Evolutionary conservation across 2,888 invertebrate genomes (phyloP), one percentile per base, ranked within the genome.

Genomic region (Pachliopta kotzebuea): DNA sequence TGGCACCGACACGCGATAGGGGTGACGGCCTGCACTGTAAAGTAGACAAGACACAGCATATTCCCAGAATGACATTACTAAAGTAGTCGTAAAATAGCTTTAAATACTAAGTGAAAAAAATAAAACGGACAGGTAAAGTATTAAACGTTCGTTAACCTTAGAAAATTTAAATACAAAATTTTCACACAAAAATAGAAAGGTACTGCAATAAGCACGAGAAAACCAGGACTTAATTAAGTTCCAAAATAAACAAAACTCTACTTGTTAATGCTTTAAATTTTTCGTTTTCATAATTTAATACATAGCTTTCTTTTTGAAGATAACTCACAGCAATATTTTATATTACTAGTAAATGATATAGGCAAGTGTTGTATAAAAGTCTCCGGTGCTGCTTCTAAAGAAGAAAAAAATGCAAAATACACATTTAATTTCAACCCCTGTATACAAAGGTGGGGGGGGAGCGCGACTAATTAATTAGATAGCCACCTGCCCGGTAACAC

Each of bases 361-460:
- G 76, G 71, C 74, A 73, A 76, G 77, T 79, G 78, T 45, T 7
- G 45, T 45, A n/a, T 45, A n/a, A 74, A 75, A 81, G 82, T 80
- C 79, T 79, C 83, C 79, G n/a, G 45, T 9, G 50, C 50, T 78
- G 80, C 70, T 72, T 72, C 76, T 76, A 75, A 73, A 75, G 73
- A 79, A 83, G 79, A 85, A 26, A 26, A 84, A 90, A 88, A 89
- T 89, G 84, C 85, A 87, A 89, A 88, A 84, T 82, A 87, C 73
- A 85, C 85, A 85, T 89, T 86, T 85, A 85, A 86, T 89, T 88
- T 84, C 76, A 81, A 79, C 85, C 85, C 84, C 83, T 71, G 66
- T 71, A 66, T 61, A 69, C 69, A 68, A 72, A 73, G 21, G 74
- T 71, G 79, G 76, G 81, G 79, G n/a, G 74, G 74, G 79, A 72